phyloP scores from a whole-genome alignment of 2,113 vertebrate genomes.

The Caracal caracal region DNA sequence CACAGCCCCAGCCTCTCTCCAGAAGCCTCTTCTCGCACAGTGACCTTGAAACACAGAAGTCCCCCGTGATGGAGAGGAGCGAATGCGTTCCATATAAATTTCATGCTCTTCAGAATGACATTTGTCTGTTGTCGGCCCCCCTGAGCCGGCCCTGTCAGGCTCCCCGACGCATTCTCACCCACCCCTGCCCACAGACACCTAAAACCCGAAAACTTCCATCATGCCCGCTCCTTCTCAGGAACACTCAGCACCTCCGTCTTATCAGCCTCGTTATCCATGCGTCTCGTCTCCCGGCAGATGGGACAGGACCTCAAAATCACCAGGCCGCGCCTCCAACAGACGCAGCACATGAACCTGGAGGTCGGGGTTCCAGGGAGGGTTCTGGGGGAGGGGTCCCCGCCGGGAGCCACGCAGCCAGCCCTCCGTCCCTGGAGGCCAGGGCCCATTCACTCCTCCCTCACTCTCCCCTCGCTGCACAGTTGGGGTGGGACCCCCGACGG shows the following conservation, averaged over 20 bases:
- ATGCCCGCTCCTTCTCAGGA: not conserved
- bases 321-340: accelerated
- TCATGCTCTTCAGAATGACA: not conserved
- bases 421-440: not conserved
- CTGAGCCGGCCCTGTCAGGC: not conserved
- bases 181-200: not conserved
- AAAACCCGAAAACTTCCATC: not conserved
- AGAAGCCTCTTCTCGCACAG: not conserved
- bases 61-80: not conserved
- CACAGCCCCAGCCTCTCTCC: accelerated
- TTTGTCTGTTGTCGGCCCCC: not conserved
- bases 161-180: accelerated
- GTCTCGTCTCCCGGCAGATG: not conserved
- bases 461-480: too few relatives aligned
- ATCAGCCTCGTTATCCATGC: not conserved
- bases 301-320: not conserved
- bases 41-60: not conserved
- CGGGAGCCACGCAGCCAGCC: not conserved
- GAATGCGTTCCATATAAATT: not conserved
- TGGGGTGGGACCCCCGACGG: too few relatives aligned
- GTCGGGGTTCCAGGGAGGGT: too few relatives aligned
- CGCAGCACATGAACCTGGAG: accelerated
- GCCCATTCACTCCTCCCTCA: too few relatives aligned
- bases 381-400: not conserved
- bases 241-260: not conserved